These are phyloP conservation scores for Atrina japonica DNA, from an alignment of 2,888 invertebrate species.

Conservation along the genomic window DNA sequence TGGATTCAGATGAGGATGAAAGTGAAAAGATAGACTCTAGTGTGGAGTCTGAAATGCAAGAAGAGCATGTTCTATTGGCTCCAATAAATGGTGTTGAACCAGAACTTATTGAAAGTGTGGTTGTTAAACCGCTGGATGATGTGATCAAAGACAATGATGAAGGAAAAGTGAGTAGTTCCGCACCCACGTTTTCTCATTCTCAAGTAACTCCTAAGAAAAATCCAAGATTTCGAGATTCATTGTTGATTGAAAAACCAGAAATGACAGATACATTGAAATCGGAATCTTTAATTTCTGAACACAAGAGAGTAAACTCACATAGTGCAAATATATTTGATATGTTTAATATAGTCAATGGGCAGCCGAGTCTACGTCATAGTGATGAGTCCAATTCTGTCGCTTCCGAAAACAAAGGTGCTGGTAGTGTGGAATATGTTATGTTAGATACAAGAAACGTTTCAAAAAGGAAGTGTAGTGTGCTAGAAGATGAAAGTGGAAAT, in stretches of 20 bases:
- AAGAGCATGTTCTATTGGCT: no score
- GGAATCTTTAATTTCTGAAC: no score
- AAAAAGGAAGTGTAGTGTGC: neutral
- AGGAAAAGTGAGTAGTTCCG: neutral
- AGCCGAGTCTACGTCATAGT: no score
- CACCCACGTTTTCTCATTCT: neutral
- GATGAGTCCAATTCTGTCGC: neutral
- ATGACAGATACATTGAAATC: no score
- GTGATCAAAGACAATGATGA: neutral
- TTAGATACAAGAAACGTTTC: neutral
- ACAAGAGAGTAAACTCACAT: conserved; percentile 16
- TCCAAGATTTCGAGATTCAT: conserved; percentile 17
- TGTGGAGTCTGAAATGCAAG: neutral
- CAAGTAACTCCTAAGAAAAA: conserved; percentile 25
- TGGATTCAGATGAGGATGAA: conserved; percentile 13
- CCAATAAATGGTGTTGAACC: no score
- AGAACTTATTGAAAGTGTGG: neutral
- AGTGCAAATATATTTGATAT: conserved; percentile 43
- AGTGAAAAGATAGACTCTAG: neutral
- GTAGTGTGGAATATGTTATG: neutral
- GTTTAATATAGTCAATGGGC: conserved; percentile 16
- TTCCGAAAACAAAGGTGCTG: neutral
- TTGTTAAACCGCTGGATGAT: neutral
- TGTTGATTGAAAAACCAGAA: neutral
- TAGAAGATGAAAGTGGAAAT: conserved; percentile 9